Base-by-base conservation (phyloP, 2,888 invertebrate species). In the Thelaira solivaga region DNA sequence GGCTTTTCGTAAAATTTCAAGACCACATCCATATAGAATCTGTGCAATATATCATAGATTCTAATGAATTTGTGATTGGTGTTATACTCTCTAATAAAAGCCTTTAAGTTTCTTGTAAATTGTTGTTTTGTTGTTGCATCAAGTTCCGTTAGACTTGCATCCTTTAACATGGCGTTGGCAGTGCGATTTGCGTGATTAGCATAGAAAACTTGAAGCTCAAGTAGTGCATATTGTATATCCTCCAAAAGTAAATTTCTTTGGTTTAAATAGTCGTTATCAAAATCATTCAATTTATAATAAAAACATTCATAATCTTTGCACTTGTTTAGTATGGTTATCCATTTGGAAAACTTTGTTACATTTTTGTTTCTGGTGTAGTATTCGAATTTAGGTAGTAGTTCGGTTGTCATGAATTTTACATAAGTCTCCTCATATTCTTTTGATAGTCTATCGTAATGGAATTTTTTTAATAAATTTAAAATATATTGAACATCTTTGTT, bases 351-450 rank as follows among this genome's bases (percentile, higher is more conserved):
- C 0, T 34, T 10, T 5, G 29, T 29, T 22, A 51, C 41, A 3
- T 29, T 39, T 6, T n/a, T 39, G 6, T 11, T 20, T 13, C 4
- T 26, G 29, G 3, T 20, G 8, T 26, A 29, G 2, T 65, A 39
- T 4, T 65, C 65, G 10, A 51, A 51, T 31, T 53, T 65, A 10
- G 39, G 39, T 2, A 41, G 0, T 16, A 65, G 53, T 41, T 41
- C 11, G 3, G n/a, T 29, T 1, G 11, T 4, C 0, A 11, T 18
- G 20, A 65, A 65, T 5, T 51, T n/a, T 10, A 11, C 4, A 51
- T 20, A 65, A 20, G 20, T 41, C 1, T 6, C 26, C n/a, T 51
- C 51, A 29, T 29, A 65, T 20, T 31, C 22, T 6, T 22, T 22
- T 1, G 10, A 4, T 20, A 53, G n/a, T 13, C 39, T 11, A 8